Percentiles rank a stretch among this genome's conserved stretches.
phyloP scores from a whole-genome alignment of 1,140 invertebrate genomes.

The Aphelinus atriplicis region DNA sequence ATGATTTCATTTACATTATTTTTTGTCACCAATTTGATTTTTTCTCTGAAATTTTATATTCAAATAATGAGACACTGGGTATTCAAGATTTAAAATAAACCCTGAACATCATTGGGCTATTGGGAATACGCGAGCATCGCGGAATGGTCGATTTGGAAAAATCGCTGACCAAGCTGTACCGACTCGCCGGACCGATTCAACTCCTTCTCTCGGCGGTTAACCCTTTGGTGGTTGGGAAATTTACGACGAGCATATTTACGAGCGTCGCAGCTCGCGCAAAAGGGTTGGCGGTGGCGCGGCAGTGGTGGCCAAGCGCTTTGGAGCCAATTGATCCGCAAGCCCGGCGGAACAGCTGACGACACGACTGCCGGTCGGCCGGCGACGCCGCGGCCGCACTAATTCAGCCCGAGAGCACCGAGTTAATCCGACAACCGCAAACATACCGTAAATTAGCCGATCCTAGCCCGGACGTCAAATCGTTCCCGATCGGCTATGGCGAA shows the following conservation, averaged over 20 bases:
- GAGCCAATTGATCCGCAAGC: constrained; percentile 20
- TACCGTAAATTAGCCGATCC: constrained; percentile 50
- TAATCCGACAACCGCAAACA: constrained; percentile 53
- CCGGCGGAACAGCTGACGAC: constrained; percentile 42
- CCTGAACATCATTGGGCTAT: too few relatives aligned
- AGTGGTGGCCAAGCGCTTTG: constrained; percentile 3
- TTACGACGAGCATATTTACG: constrained; percentile 34
- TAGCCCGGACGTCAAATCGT: constrained; percentile 20
- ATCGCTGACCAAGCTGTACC: too few relatives aligned
- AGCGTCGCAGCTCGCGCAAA: not conserved
- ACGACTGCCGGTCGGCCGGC: not conserved
- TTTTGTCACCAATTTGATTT: too few relatives aligned
- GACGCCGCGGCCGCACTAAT: not conserved
- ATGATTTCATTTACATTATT: too few relatives aligned
- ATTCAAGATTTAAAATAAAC: too few relatives aligned
- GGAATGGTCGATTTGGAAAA: too few relatives aligned
- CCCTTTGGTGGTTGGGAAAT: constrained; percentile 19
- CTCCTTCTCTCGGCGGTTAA: not conserved
- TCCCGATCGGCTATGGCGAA: constrained; percentile 23
- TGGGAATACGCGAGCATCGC: too few relatives aligned
- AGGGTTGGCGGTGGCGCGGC: constrained; percentile 19
- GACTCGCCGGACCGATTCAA: too few relatives aligned
- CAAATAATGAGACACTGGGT: too few relatives aligned
- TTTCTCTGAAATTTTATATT: too few relatives aligned
- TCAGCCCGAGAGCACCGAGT: constrained; percentile 38